phyloP scores from a whole-genome alignment of 2,113 vertebrate genomes.

The Mugil cephalus region DNA sequence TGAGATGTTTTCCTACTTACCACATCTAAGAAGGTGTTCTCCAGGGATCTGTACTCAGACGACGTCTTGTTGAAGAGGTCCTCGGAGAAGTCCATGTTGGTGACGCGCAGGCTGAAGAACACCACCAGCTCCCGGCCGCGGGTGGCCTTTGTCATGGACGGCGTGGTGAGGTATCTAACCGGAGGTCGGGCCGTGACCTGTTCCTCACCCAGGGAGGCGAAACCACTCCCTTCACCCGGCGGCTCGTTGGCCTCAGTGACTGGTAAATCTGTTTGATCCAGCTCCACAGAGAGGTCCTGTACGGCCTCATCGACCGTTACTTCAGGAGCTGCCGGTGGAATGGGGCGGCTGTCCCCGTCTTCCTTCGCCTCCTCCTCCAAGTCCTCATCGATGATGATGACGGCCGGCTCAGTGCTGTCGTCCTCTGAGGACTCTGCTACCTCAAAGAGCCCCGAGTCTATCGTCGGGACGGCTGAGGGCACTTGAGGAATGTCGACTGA shows the following conservation, averaged over 20 bases:
- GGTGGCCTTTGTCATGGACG: slow-evolving; percentile 81
- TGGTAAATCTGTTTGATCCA: slow-evolving; percentile 34
- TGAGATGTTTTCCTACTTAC: slow-evolving; percentile 80
- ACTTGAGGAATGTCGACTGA: slow-evolving; percentile 9
- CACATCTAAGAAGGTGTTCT: slow-evolving; percentile 89
- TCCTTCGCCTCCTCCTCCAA: slow-evolving; percentile 1
- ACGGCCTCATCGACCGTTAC: slow-evolving; percentile 15
- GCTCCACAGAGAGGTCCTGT: slow-evolving; percentile 64
- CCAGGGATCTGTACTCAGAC: slow-evolving; percentile 87
- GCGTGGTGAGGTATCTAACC: slow-evolving; percentile 86
- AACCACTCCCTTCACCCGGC: slow-evolving; percentile 72
- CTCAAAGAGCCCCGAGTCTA: slow-evolving; percentile 69
- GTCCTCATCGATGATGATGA: slow-evolving; percentile 60
- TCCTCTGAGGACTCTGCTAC: slow-evolving; percentile 46
- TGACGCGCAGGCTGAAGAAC: slow-evolving; percentile 93
- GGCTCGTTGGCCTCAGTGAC: slow-evolving; percentile 62
- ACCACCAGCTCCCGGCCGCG: slow-evolving; percentile 90
- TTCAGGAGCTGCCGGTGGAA: fast-evolving
- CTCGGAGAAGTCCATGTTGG: slow-evolving; percentile 92
- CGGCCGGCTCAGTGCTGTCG: not conserved
- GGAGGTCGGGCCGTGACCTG: slow-evolving; percentile 72
- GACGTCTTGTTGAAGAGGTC: slow-evolving; percentile 94
- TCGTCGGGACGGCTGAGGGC: slow-evolving; percentile 12
- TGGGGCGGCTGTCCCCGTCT: slow-evolving; percentile 10
- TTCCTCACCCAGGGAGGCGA: slow-evolving; percentile 30